phyloP scores from a whole-genome alignment of 2,888 invertebrate genomes.

The Prionchulus punctatus region DNA sequence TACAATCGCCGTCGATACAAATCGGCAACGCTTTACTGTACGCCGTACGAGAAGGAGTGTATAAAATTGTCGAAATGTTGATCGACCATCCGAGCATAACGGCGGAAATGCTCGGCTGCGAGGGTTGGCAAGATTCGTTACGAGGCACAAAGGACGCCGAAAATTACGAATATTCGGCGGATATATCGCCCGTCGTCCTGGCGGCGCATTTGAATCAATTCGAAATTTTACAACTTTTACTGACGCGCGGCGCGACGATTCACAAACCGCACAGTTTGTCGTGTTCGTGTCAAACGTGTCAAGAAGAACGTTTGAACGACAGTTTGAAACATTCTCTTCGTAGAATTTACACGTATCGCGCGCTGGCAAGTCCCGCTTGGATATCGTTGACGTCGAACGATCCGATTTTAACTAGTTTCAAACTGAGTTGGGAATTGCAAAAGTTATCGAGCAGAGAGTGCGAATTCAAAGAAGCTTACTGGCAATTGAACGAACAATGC shows the following conservation, averaged over 20 bases:
- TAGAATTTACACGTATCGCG: constrained; percentile 40
- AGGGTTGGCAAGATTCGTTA: constrained; percentile 39
- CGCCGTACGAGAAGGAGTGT: constrained; percentile 42
- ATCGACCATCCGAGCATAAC: constrained; percentile 40
- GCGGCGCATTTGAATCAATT: constrained; percentile 43
- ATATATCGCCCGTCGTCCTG: constrained; percentile 39
- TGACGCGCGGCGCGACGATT: constrained; percentile 36
- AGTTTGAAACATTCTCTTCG: constrained; percentile 41
- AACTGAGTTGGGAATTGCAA: constrained; percentile 40
- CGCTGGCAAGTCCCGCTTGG: constrained; percentile 44
- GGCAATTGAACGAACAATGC: constrained; percentile 39
- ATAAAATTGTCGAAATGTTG: constrained; percentile 42
- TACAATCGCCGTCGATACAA: constrained; percentile 39
- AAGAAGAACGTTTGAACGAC: constrained; percentile 35
- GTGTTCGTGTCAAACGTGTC: constrained; percentile 38
- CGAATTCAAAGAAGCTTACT: constrained; percentile 41
- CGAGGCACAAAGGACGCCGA: constrained; percentile 35
- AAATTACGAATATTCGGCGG: constrained; percentile 41
- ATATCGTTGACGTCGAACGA: constrained; percentile 40
- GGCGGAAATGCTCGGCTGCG: constrained; percentile 40
- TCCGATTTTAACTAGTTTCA: constrained; percentile 41
- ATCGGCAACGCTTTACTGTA: constrained; percentile 41
- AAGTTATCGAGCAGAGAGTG: constrained; percentile 39
- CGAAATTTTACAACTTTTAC: constrained; percentile 42
- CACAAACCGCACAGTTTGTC: constrained; percentile 38